Evolutionary conservation across 2,113 vertebrate species (phyloP).

Genomic region (Sorex araneus): DNA sequence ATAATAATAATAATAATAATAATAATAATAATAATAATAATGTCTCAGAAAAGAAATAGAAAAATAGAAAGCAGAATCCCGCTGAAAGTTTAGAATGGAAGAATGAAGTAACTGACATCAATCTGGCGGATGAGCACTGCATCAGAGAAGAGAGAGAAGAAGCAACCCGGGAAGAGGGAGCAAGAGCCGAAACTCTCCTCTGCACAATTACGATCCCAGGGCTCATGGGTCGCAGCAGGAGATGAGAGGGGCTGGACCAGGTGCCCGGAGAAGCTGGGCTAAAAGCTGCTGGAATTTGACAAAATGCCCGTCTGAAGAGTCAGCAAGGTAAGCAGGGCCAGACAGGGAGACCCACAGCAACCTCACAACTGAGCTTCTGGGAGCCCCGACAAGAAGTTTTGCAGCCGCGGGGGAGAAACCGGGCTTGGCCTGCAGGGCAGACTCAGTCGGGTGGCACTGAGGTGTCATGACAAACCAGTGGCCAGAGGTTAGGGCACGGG

Average conservation of each 20-base stretch:
- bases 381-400: slow-evolving; percentile 9
- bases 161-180: slow-evolving; percentile 15
- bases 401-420: slow-evolving; percentile 4
- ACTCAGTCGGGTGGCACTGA: background rate
- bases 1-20: too few relatives aligned
- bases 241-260: background rate
- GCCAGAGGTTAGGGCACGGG: background rate
- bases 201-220: background rate
- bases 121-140: background rate
- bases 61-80: slow-evolving; percentile 50
- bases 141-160: background rate
- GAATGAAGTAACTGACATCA: slow-evolving; percentile 36
- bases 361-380: slow-evolving; percentile 15
- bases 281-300: slow-evolving; percentile 11
- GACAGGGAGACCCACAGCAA: slow-evolving; percentile 9
- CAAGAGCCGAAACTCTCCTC: background rate
- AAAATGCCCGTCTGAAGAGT: background rate
- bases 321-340: slow-evolving; percentile 7
- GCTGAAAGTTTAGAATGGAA: slow-evolving; percentile 49
- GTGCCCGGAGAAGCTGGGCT: background rate
- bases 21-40: too few relatives aligned
- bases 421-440: background rate
- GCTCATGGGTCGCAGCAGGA: background rate
- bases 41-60: too few relatives aligned
- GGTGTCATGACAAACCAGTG: slow-evolving; percentile 32